Conservation (phyloP, 2,797 vertebrate genomes). For the Mus spretus region DNA sequence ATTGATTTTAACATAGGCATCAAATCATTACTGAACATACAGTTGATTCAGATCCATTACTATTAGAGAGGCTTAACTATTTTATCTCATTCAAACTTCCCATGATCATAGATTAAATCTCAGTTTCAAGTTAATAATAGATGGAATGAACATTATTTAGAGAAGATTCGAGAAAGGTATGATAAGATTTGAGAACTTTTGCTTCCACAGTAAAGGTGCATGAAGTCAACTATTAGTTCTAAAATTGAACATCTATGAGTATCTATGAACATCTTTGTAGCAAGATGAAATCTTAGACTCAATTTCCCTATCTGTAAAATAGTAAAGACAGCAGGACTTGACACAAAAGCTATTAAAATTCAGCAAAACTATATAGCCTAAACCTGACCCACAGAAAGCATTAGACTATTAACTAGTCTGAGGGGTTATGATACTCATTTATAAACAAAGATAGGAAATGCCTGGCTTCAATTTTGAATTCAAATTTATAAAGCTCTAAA, state of each 20-base stretch:
- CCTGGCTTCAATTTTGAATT: conserved; percentile 30
- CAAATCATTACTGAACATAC: background rate
- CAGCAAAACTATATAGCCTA: background rate
- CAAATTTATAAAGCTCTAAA: background rate
- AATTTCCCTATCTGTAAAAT: conserved; percentile 17
- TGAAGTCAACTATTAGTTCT: background rate
- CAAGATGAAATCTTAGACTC: background rate
- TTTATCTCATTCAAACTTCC: conserved; percentile 6
- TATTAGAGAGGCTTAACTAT: conserved; percentile 25
- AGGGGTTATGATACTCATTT: background rate
- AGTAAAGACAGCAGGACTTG: background rate
- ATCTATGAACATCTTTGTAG: background rate
- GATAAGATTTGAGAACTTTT: background rate
- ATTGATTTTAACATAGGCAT: background rate
- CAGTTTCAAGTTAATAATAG: conserved; percentile 49
- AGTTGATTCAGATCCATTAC: background rate
- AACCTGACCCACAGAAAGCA: background rate
- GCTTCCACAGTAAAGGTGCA: background rate
- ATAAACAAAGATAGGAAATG: background rate
- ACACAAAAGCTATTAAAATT: background rate
- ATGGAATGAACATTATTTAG: conserved; percentile 15
- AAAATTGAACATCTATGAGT: background rate
- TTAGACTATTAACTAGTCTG: conserved; percentile 16
- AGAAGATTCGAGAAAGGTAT: background rate
- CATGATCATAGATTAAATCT: background rate